Percentiles rank a stretch among this genome's conserved stretches.
Evolutionary conservation across 2,888 invertebrate species (phyloP).

Genomic region (Ecliptopera silaceata): DNA sequence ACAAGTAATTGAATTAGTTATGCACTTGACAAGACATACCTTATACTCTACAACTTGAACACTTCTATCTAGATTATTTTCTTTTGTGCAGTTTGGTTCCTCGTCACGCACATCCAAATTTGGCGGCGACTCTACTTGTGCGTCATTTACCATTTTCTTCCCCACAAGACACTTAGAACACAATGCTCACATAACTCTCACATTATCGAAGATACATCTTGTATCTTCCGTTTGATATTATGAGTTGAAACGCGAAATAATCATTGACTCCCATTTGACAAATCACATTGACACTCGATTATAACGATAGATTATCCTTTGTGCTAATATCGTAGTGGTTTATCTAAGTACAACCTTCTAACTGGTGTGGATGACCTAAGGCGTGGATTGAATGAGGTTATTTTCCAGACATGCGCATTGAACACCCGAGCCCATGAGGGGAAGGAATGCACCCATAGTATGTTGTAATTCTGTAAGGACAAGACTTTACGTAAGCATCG

Average conservation of each 20-base stretch:
- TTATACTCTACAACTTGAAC: conserved; percentile 69
- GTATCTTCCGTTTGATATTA: conserved; percentile 27
- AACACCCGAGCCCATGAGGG: conserved; percentile 29
- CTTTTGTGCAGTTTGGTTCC: conserved; percentile 58
- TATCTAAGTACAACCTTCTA: conserved; percentile 50
- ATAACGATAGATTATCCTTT: conserved; percentile 12
- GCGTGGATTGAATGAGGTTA: conserved; percentile 79
- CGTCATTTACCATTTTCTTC: conserved; percentile 78
- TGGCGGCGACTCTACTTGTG: conserved; percentile 74
- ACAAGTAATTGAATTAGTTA: conserved; percentile 22
- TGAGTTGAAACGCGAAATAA: conserved; percentile 15
- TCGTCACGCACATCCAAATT: conserved; percentile 62
- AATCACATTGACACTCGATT: conserved; percentile 11
- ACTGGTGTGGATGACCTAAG: conserved; percentile 64
- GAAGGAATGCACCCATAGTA: conserved; percentile 33
- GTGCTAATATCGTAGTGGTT: conserved; percentile 30
- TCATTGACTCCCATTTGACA: conserved; percentile 33
- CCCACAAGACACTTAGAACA: conserved; percentile 57
- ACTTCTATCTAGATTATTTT: conserved; percentile 56
- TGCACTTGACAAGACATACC: conserved; percentile 44
- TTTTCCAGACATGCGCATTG: conserved; percentile 74
- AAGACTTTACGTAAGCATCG: not conserved
- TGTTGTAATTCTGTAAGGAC: not conserved
- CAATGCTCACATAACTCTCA: conserved; percentile 58
- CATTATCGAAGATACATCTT: conserved; percentile 42